Conservation (phyloP, 2,113 vertebrate genomes). For the Ivindomyrus marchei region DNA sequence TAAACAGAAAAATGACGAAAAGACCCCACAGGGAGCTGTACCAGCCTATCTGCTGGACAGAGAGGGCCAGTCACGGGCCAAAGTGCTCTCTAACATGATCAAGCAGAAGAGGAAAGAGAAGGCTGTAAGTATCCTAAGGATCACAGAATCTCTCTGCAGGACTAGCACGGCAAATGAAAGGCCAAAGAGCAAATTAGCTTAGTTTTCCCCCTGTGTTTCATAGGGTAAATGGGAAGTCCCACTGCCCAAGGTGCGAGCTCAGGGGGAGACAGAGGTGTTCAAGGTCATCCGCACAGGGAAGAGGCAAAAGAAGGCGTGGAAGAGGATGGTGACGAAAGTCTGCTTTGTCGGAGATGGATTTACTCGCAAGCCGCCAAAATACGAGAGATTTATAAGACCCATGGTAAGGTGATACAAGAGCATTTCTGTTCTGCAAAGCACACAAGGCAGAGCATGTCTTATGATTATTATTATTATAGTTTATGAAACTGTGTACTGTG, state of each 20-base stretch:
- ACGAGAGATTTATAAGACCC: slow-evolving; percentile 93
- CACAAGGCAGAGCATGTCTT: background rate
- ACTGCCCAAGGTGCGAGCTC: slow-evolving; percentile 90
- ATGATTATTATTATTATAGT: background rate
- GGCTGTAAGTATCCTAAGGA: slow-evolving; percentile 71
- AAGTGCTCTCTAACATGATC: slow-evolving; percentile 98
- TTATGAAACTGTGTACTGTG: background rate
- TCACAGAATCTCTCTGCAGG: background rate
- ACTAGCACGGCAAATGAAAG: background rate
- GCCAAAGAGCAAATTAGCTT: background rate
- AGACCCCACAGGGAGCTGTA: slow-evolving; percentile 88
- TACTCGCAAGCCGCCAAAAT: slow-evolving; percentile 95
- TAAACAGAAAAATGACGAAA: slow-evolving; percentile 88
- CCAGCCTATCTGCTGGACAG: slow-evolving; percentile 91
- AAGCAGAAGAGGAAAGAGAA: slow-evolving; percentile 99
- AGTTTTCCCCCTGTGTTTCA: slow-evolving; percentile 10
- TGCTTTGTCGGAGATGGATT: slow-evolving; percentile 96
- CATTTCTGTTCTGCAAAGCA: background rate
- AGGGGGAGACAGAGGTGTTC: slow-evolving; percentile 93
- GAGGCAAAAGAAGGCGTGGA: slow-evolving; percentile 97
- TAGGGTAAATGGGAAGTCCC: slow-evolving; percentile 98
- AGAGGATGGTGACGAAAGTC: slow-evolving; percentile 98
- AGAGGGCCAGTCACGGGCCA: slow-evolving; percentile 87
- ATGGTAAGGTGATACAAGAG: slow-evolving; percentile 67
- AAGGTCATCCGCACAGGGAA: slow-evolving; percentile 94